Percentiles rank a stretch among this genome's conserved stretches.
phyloP scores from a whole-genome alignment of 2,797 vertebrate genomes.

The Choloepus didactylus region DNA sequence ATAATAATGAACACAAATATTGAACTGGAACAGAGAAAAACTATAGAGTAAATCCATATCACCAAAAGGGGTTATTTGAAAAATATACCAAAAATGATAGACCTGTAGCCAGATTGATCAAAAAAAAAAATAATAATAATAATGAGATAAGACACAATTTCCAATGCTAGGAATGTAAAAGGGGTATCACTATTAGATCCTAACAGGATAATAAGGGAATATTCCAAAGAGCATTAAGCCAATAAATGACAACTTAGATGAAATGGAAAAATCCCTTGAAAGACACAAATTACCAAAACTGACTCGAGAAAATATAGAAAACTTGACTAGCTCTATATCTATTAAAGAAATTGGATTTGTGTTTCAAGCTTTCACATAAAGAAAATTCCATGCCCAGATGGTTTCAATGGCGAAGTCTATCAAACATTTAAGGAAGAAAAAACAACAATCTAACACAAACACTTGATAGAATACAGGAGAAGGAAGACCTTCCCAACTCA shows the following conservation, averaged over 20 bases:
- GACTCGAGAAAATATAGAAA: background rate
- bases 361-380: background rate
- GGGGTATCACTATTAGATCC: background rate
- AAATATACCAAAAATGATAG: background rate
- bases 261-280: background rate
- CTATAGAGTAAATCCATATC: background rate
- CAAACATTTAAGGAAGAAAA: background rate
- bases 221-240: background rate
- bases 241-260: background rate
- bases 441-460: background rate
- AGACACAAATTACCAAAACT: background rate
- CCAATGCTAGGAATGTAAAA: background rate
- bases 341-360: background rate
- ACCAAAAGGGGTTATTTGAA: background rate
- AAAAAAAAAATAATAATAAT: background rate
- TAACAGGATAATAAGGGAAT: background rate
- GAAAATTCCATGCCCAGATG: background rate
- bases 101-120: background rate
- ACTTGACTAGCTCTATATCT: background rate
- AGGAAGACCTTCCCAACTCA: background rate
- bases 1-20: background rate
- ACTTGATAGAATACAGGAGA: background rate
- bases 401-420: background rate
- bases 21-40: background rate
- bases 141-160: background rate